Percentiles rank a stretch among this genome's conserved stretches.
Conservation (phyloP, 1,140 invertebrate genomes). For the Meteorus sp. region DNA sequence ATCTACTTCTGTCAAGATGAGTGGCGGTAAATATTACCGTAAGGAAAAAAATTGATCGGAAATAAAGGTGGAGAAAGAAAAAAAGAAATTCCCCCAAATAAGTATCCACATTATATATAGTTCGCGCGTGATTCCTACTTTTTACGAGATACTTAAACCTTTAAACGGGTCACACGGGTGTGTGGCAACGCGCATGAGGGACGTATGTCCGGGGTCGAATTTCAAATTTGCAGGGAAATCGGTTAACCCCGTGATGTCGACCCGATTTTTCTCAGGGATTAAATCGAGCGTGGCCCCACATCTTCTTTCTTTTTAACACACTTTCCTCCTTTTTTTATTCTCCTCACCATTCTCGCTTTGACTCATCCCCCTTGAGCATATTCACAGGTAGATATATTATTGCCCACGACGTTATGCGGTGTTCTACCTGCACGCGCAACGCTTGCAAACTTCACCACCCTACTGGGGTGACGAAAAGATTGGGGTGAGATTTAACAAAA, state of each 20-base stretch:
- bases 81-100: slow-evolving; percentile 26
- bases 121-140: slow-evolving; percentile 40
- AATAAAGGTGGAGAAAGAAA: background rate
- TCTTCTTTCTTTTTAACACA: slow-evolving; percentile 20
- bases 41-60: too few species aligned
- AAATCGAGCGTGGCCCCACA: slow-evolving; percentile 53
- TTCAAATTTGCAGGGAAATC: slow-evolving; percentile 56
- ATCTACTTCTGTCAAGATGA: too few species aligned
- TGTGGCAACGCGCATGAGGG: slow-evolving; percentile 12
- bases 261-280: slow-evolving; percentile 58
- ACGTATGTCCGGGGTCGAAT: slow-evolving; percentile 33
- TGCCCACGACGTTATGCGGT: too few species aligned
- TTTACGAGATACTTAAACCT: slow-evolving; percentile 59
- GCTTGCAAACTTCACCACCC: slow-evolving; percentile 28
- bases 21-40: too few species aligned
- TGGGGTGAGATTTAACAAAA: too few species aligned
- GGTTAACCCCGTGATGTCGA: slow-evolving; percentile 50
- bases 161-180: slow-evolving; percentile 49
- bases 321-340: slow-evolving; percentile 8
- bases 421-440: slow-evolving; percentile 42
- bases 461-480: slow-evolving; percentile 32
- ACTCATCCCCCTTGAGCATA: slow-evolving; percentile 22
- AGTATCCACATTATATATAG: too few species aligned
- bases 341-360: slow-evolving; percentile 6
- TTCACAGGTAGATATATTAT: slow-evolving; percentile 40